Evolutionary conservation across 2,888 invertebrate species (phyloP).

Genomic region (Agelastica alni): DNA sequence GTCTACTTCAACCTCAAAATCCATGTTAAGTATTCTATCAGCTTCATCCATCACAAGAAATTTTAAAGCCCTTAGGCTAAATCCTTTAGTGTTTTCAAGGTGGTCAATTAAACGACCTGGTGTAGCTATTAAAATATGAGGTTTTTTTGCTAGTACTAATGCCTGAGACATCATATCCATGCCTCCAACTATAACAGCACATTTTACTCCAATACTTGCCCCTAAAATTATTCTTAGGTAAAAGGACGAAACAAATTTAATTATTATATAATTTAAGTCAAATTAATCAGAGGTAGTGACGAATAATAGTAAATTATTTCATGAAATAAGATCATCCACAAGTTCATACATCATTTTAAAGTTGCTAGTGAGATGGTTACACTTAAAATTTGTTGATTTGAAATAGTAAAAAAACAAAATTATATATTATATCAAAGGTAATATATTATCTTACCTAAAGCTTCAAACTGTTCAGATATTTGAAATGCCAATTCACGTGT

Average conservation of each 20-base stretch:
- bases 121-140: constrained; percentile 96
- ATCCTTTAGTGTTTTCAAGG: constrained; percentile 97
- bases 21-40: constrained; percentile 97
- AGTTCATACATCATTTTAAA: constrained; percentile 2
- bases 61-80: constrained; percentile 63
- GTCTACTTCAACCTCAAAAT: constrained; percentile 97
- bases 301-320: constrained; percentile 38
- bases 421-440: too few relatives aligned
- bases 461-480: constrained; percentile 98
- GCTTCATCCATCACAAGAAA: constrained; percentile 96
- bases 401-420: too few relatives aligned
- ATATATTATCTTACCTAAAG: constrained; percentile 74
- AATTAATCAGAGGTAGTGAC: constrained; percentile 53
- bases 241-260: not conserved
- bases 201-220: constrained; percentile 89
- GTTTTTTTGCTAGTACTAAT: constrained; percentile 88
- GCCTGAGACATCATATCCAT: constrained; percentile 98
- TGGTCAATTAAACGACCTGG: constrained; percentile 96
- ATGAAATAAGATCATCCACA: not conserved
- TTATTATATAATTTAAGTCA: not conserved
- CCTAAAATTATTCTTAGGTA: constrained; percentile 59
- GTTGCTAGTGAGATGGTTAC: too few relatives aligned
- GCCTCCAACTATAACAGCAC: constrained; percentile 96
- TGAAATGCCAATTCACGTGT: constrained; percentile 98
- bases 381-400: too few relatives aligned